phyloP scores from a whole-genome alignment of 1,140 invertebrate species.

The Leptinotarsa undecemlineata region DNA sequence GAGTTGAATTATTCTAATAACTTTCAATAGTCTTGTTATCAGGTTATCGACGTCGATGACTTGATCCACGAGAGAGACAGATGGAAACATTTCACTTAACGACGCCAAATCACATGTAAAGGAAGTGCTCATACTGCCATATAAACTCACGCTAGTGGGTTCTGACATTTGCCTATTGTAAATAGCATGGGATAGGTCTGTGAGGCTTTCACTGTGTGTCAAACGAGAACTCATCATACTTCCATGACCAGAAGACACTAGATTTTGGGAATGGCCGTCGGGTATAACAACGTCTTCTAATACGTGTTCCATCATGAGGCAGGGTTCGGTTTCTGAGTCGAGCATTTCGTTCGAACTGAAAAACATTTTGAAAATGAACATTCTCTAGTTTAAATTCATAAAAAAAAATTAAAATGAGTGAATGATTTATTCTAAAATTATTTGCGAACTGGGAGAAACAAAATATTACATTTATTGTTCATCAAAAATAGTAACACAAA shows the following conservation, averaged over 20 bases:
- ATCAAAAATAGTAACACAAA: too few species aligned
- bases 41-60: slow-evolving; percentile 76
- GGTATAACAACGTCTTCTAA: slow-evolving; percentile 67
- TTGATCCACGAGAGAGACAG: slow-evolving; percentile 68
- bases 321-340: slow-evolving; percentile 78
- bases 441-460: too few species aligned
- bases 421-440: too few species aligned
- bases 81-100: slow-evolving; percentile 50
- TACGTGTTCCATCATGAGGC: slow-evolving; percentile 76
- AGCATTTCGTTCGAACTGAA: slow-evolving; percentile 63
- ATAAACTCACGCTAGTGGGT: slow-evolving; percentile 50
- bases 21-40: slow-evolving; percentile 73
- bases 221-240: slow-evolving; percentile 50
- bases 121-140: slow-evolving; percentile 45
- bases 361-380: neutral
- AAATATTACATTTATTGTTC: too few species aligned
- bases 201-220: slow-evolving; percentile 63
- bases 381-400: too few species aligned
- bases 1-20: slow-evolving; percentile 70
- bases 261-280: slow-evolving; percentile 70
- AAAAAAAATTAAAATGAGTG: too few species aligned
- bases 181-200: slow-evolving; percentile 68
- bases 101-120: slow-evolving; percentile 55
- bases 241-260: slow-evolving; percentile 63
- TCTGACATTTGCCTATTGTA: slow-evolving; percentile 64